These are phyloP conservation scores for Eilema depressum DNA, from an alignment of 2,888 invertebrate genomes.

Conservation along the genomic window DNA sequence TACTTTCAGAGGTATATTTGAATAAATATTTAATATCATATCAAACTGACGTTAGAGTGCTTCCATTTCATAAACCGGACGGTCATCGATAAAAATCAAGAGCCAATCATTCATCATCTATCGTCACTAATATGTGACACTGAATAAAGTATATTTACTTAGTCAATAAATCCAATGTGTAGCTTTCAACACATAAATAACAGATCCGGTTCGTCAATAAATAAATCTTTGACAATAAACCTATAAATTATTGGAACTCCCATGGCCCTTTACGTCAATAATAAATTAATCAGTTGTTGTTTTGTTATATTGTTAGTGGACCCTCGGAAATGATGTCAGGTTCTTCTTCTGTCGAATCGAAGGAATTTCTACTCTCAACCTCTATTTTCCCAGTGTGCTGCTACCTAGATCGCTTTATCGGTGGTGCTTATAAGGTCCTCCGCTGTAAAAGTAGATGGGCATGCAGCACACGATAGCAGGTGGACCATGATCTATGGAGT, in stretches of 20 bases:
- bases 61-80: neutral
- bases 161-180: neutral
- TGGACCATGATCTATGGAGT: too few species aligned
- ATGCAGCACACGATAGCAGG: too few species aligned
- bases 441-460: too few species aligned
- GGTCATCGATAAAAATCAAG: neutral
- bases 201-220: constrained; percentile 7
- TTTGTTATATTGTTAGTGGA: neutral
- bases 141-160: neutral
- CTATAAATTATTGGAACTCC: constrained; percentile 15
- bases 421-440: too few species aligned
- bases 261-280: neutral
- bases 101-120: neutral
- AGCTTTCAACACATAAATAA: neutral
- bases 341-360: too few species aligned
- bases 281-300: neutral
- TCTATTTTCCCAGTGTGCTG: too few species aligned
- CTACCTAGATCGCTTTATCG: too few species aligned
- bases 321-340: neutral
- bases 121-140: neutral
- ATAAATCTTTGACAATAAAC: constrained; percentile 13
- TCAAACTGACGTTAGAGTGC: neutral
- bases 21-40: neutral
- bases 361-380: too few species aligned
- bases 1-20: neutral